These are phyloP conservation scores for Parnassius orleans DNA, from an alignment of 2,888 invertebrate species.

Conservation along the genomic window DNA sequence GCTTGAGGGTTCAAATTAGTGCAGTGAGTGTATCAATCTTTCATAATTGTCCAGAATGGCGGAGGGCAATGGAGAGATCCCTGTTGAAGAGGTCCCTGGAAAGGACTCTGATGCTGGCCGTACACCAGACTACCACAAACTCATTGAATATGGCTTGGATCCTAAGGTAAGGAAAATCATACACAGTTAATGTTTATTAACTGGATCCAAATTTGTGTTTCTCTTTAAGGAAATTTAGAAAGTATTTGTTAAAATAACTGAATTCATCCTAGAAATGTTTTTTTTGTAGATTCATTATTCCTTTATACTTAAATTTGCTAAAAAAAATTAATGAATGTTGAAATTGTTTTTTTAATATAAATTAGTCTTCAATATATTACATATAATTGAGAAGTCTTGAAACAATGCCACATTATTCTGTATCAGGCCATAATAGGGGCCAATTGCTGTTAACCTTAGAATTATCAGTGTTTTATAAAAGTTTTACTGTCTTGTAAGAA, in stretches of 20 bases:
- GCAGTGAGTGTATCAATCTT: slow-evolving; percentile 65
- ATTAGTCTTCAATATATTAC: no score
- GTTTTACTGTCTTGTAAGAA: slow-evolving; percentile 33
- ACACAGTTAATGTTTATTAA: slow-evolving; percentile 1
- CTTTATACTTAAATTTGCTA: no score
- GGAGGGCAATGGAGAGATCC: slow-evolving; percentile 92
- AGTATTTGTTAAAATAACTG: no score
- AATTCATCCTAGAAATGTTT: no score
- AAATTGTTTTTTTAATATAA: no score
- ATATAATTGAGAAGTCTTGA: slow-evolving; percentile 16
- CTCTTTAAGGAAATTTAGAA: no score
- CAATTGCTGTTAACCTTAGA: slow-evolving; percentile 41
- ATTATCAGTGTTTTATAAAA: slow-evolving; percentile 40
- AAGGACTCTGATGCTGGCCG: slow-evolving; percentile 85
- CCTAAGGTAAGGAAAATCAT: slow-evolving; percentile 84
- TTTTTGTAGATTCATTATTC: no score
- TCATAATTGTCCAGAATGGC: slow-evolving; percentile 86
- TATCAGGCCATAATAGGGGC: slow-evolving; percentile 38
- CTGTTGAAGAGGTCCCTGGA: slow-evolving; percentile 86
- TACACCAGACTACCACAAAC: slow-evolving; percentile 96
- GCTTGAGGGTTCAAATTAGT: slow-evolving; percentile 45
- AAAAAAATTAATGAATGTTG: no score
- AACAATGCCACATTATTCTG: slow-evolving; percentile 22
- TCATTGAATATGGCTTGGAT: slow-evolving; percentile 97
- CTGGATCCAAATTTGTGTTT: neutral